phyloP scores from a whole-genome alignment of 2,113 vertebrate species.

The Tor tambroides region DNA sequence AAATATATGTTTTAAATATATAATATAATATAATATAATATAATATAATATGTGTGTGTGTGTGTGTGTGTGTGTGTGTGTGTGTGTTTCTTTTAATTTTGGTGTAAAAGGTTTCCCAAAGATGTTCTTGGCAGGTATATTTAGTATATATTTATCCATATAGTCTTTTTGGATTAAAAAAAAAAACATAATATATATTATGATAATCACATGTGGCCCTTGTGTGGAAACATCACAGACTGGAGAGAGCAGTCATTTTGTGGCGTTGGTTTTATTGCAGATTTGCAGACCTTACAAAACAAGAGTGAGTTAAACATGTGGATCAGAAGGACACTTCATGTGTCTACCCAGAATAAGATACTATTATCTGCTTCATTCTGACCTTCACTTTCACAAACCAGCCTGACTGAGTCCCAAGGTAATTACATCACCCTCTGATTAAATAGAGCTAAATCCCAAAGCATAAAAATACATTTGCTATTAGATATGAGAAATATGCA shows the following conservation, averaged over 20 bases:
- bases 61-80: too few relatives aligned
- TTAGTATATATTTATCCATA: not conserved
- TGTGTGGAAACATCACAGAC: not conserved
- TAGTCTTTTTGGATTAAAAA: not conserved
- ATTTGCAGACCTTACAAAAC: conserved; percentile 71
- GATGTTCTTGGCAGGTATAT: too few relatives aligned
- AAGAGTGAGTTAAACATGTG: conserved; percentile 61
- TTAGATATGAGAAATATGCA: conserved; percentile 17
- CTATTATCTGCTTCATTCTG: conserved; percentile 4
- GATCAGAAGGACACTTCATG: not conserved
- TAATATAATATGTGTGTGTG: too few relatives aligned
- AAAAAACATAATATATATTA: not conserved
- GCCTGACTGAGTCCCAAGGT: not conserved
- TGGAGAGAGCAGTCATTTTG: conserved; percentile 43
- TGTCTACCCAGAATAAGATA: not conserved
- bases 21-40: too few relatives aligned
- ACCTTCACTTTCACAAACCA: not conserved
- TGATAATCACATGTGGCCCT: not conserved
- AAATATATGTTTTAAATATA: too few relatives aligned
- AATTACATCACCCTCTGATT: not conserved
- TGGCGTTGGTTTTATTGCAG: conserved; percentile 74
- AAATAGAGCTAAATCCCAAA: not conserved
- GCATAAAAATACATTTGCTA: conserved; percentile 8
- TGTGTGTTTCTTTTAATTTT: not conserved
- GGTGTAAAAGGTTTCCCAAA: not conserved